Conservation (phyloP, 1,140 invertebrate genomes). For the Bombus confusus region DNA sequence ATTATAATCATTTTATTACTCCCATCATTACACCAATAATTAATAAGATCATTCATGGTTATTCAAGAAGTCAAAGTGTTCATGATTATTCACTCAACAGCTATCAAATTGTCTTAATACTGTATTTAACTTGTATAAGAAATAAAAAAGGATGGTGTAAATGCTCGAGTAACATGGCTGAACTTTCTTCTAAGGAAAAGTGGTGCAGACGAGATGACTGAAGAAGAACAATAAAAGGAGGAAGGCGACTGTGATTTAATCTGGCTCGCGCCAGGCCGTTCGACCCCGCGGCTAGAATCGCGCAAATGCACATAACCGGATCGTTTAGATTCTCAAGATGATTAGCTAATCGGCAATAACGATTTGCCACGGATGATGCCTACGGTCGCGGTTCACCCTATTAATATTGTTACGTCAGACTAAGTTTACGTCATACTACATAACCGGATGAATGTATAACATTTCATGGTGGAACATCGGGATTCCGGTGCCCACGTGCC, state of each 20-base stretch:
- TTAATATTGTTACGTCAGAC: slow-evolving; percentile 60
- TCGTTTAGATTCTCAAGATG: slow-evolving; percentile 71
- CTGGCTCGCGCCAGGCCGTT: slow-evolving; percentile 42
- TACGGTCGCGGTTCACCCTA: slow-evolving; percentile 62
- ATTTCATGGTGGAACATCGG: background rate
- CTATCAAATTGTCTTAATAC: background rate
- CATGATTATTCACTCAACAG: background rate
- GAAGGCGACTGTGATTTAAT: slow-evolving; percentile 47
- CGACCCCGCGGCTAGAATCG: slow-evolving; percentile 29
- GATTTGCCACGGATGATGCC: slow-evolving; percentile 65
- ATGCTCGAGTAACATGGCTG: background rate
- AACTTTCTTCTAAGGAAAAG: slow-evolving; percentile 44
- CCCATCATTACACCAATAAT: background rate
- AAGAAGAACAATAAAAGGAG: background rate
- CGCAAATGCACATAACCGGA: slow-evolving; percentile 68
- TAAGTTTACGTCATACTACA: slow-evolving; percentile 34
- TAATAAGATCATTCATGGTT: background rate
- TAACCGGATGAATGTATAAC: slow-evolving; percentile 37
- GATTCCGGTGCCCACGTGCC: slow-evolving; percentile 1
- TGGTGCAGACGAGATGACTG: slow-evolving; percentile 26
- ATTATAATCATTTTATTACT: background rate
- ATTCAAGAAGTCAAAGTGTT: background rate
- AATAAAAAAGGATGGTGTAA: background rate
- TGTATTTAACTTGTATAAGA: background rate
- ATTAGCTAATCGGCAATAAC: slow-evolving; percentile 75